A percentile compares a stretch with the other conserved stretches of the same genome.
phyloP scores from a whole-genome alignment of 1,140 invertebrate genomes.

The Lepidurus arcticus region DNA sequence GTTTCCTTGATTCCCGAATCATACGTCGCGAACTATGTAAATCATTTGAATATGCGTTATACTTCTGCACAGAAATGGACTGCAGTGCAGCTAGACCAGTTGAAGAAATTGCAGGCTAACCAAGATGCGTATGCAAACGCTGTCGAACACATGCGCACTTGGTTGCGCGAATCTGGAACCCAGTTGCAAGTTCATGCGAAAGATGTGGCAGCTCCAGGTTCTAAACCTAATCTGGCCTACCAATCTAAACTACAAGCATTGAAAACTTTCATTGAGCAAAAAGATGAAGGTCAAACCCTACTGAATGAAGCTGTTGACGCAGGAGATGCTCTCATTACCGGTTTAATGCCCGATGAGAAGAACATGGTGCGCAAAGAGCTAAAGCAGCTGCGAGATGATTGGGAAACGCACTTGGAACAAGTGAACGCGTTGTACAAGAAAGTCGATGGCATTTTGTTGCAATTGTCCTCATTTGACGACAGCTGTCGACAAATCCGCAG shows the following conservation, averaged over 20 bases:
- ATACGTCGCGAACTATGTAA: constrained; percentile 68
- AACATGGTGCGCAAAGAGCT: constrained; percentile 77
- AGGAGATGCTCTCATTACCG: constrained; percentile 79
- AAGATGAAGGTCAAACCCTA: constrained; percentile 68
- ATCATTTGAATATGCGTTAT: constrained; percentile 68
- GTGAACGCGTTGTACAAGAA: constrained; percentile 76
- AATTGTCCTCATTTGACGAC: constrained; percentile 83
- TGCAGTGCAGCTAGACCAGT: constrained; percentile 57
- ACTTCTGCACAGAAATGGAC: constrained; percentile 67
- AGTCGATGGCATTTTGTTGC: constrained; percentile 76
- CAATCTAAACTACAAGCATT: constrained; percentile 64
- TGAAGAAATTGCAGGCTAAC: constrained; percentile 60
- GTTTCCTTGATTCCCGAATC: constrained; percentile 71
- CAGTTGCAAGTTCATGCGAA: constrained; percentile 61
- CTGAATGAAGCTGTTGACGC: constrained; percentile 74
- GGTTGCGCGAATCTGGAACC: constrained; percentile 67
- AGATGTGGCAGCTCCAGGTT: constrained; percentile 56
- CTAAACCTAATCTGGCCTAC: constrained; percentile 55
- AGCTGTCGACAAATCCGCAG: constrained; percentile 70
- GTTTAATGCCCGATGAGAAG: constrained; percentile 76
- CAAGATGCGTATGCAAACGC: constrained; percentile 60
- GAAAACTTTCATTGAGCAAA: constrained; percentile 64
- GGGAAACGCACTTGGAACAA: constrained; percentile 75
- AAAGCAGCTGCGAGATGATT: constrained; percentile 68
- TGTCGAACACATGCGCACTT: constrained; percentile 65